phyloP scores from a whole-genome alignment of 2,797 vertebrate species.

The Kryptolebias ocellatus region DNA sequence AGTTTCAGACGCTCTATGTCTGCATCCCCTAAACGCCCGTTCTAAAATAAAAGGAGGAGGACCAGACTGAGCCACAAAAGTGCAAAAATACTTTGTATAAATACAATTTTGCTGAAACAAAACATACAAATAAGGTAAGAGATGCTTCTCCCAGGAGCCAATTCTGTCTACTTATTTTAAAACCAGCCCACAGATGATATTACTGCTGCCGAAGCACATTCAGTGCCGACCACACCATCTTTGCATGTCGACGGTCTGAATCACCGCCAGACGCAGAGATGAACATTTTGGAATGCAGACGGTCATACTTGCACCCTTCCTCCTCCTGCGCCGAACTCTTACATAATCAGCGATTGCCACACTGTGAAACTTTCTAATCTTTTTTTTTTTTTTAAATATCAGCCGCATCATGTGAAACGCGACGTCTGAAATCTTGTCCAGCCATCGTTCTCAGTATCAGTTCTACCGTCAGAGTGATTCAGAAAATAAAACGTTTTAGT shows the following conservation, averaged over 20 bases:
- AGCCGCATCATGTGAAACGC: conserved; percentile 1
- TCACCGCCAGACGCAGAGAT: conserved; percentile 53
- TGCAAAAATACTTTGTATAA: neutral
- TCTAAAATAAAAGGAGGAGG: conserved; percentile 74
- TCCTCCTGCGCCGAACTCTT: conserved; percentile 45
- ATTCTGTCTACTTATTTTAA: conserved; percentile 18
- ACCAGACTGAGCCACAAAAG: neutral
- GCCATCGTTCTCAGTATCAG: neutral
- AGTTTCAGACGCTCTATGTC: conserved; percentile 92
- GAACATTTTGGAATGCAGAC: conserved; percentile 54
- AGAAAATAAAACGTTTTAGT: conserved; percentile 3
- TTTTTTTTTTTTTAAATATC: conserved; percentile 9
- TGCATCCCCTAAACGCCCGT: conserved; percentile 91
- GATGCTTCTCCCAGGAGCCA: conserved; percentile 12
- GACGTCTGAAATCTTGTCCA: conserved; percentile 2
- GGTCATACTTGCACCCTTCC: conserved; percentile 41
- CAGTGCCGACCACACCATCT: conserved; percentile 40
- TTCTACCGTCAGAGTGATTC: neutral
- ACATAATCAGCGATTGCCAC: conserved; percentile 50
- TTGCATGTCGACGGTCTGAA: conserved; percentile 48
- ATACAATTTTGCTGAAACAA: conserved; percentile 8
- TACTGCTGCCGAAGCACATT: conserved; percentile 54
- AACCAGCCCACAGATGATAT: conserved; percentile 41
- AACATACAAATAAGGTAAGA: conserved; percentile 10
- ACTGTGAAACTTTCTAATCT: conserved; percentile 19